Conservation (phyloP, 2,797 vertebrate species). For the Pseudopleuronectes americanus region DNA sequence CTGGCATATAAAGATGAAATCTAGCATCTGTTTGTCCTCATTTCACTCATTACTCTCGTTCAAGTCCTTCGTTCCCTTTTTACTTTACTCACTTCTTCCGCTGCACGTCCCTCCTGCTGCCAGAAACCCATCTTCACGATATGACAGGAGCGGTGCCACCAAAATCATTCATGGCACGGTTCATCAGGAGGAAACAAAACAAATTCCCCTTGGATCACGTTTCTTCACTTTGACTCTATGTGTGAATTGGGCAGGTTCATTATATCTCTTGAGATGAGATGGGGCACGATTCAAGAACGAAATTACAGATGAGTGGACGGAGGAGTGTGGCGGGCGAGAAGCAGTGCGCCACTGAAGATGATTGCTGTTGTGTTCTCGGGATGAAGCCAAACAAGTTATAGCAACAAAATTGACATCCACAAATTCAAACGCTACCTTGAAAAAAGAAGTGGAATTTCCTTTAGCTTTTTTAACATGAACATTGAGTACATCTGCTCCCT, state of each 20-base stretch:
- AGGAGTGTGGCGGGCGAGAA: slow-evolving; percentile 58
- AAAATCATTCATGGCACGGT: slow-evolving; percentile 30
- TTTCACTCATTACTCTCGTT: slow-evolving; percentile 47
- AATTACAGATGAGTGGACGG: slow-evolving; percentile 62
- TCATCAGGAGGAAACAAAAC: slow-evolving; percentile 22
- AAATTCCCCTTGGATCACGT: slow-evolving; percentile 37
- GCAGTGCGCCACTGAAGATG: slow-evolving; percentile 36
- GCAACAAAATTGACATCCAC: slow-evolving; percentile 30
- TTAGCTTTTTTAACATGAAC: slow-evolving; percentile 36
- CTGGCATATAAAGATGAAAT: slow-evolving; percentile 59
- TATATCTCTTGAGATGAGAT: slow-evolving; percentile 29
- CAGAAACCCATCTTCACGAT: slow-evolving; percentile 5
- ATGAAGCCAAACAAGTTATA: slow-evolving; percentile 52
- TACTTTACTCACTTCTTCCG: neutral
- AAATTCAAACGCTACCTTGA: slow-evolving; percentile 34
- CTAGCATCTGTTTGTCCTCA: slow-evolving; percentile 66
- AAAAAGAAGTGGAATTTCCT: slow-evolving; percentile 15
- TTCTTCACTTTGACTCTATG: slow-evolving; percentile 40
- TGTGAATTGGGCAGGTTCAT: slow-evolving; percentile 52
- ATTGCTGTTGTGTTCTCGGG: slow-evolving; percentile 57
- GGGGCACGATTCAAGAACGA: slow-evolving; percentile 41
- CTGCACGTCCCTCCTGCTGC: neutral
- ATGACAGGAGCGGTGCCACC: slow-evolving; percentile 1
- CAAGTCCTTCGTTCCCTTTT: slow-evolving; percentile 20
- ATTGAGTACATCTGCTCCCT: slow-evolving; percentile 35